These are phyloP conservation scores for Lordiphosa collinella DNA, from an alignment of 1,140 invertebrate species.

Conservation along the genomic window DNA sequence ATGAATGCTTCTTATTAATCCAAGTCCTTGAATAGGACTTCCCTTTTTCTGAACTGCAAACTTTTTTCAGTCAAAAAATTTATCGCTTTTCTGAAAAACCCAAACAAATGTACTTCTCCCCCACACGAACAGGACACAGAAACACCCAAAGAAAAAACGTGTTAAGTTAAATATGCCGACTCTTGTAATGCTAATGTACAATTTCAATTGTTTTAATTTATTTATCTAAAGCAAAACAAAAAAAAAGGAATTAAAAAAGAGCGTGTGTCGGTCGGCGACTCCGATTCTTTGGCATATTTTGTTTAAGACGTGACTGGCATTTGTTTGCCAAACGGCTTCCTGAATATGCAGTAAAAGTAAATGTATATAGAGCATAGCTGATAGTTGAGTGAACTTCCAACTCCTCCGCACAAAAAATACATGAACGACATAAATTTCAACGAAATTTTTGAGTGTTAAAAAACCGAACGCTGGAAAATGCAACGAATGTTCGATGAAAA, in stretches of 20 bases:
- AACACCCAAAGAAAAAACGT: slow-evolving; percentile 7
- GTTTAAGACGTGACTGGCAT: slow-evolving; percentile 57
- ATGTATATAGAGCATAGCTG: slow-evolving; percentile 8
- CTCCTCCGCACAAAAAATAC: background rate
- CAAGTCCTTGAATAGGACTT: too few species aligned
- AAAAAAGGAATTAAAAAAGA: slow-evolving; percentile 33
- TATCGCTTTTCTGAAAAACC: background rate
- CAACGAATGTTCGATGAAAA: slow-evolving; percentile 66
- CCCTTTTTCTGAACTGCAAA: too few species aligned
- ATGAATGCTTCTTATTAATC: too few species aligned
- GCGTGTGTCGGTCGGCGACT: slow-evolving; percentile 28
- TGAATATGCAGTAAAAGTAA: background rate
- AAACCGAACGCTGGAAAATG: slow-evolving; percentile 42
- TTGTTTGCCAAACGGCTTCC: slow-evolving; percentile 10
- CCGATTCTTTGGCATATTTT: slow-evolving; percentile 43
- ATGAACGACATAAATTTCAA: slow-evolving; percentile 7
- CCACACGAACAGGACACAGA: background rate
- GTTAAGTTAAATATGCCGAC: slow-evolving; percentile 7
- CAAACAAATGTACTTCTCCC: background rate
- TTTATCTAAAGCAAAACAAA: slow-evolving; percentile 18
- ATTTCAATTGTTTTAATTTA: slow-evolving; percentile 60
- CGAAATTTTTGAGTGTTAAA: slow-evolving; percentile 25
- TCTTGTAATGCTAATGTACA: slow-evolving; percentile 40
- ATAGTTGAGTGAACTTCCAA: slow-evolving; percentile 8
- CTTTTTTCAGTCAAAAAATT: too few species aligned